These are phyloP conservation scores for Lacanobia oleracea DNA, from an alignment of 2,888 invertebrate species.

Conservation along the genomic window DNA sequence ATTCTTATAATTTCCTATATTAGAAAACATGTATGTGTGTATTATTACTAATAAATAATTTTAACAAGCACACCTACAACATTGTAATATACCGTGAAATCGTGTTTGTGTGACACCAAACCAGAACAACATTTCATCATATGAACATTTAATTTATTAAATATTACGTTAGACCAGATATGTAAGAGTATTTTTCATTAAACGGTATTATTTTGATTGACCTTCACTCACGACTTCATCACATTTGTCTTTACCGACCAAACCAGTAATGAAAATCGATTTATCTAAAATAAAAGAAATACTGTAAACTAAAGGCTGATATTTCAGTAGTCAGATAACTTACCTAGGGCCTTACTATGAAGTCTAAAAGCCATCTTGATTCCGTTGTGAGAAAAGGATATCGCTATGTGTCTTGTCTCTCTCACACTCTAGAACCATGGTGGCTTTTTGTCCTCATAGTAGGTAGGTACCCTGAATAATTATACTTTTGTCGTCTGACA, in stretches of 20 bases:
- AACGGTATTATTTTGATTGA: background rate
- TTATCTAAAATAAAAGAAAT: background rate
- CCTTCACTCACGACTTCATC: background rate
- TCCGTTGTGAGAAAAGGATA: too few relatives aligned
- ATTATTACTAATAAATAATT: background rate
- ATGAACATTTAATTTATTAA: background rate
- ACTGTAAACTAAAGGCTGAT: background rate
- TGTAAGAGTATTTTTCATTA: conserved; percentile 19
- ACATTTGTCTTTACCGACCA: background rate
- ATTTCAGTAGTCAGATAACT: background rate
- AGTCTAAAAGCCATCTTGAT: too few relatives aligned
- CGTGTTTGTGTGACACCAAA: conserved; percentile 8
- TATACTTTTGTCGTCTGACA: too few relatives aligned
- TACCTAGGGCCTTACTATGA: too few relatives aligned
- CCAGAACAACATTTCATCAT: conserved; percentile 6
- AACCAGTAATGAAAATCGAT: background rate
- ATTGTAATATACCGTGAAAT: background rate
- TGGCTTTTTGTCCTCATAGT: too few relatives aligned
- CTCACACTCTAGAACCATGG: too few relatives aligned
- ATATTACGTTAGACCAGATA: conserved; percentile 30
- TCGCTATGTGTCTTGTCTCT: too few relatives aligned
- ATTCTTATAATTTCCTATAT: background rate
- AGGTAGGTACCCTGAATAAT: too few relatives aligned
- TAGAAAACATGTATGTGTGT: too few relatives aligned
- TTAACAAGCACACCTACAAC: conserved; percentile 15